Percentiles rank a stretch among this genome's conserved stretches.
Evolutionary conservation across 1,140 invertebrate species (phyloP).

Genomic region (Kradibia gibbosae): DNA sequence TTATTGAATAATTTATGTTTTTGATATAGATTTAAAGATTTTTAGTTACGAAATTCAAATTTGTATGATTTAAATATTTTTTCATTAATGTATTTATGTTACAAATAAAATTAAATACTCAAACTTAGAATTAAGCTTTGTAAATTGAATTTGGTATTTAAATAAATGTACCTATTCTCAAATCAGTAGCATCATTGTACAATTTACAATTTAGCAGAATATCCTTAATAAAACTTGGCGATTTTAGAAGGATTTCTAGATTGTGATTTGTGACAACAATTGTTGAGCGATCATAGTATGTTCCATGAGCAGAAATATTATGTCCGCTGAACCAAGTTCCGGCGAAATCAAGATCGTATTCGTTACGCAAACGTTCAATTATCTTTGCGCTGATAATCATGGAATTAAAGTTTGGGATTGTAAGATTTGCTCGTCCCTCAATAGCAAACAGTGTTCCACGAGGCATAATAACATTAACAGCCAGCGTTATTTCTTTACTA

Average conservation of each 20-base stretch:
- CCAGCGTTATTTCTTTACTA: conserved; percentile 76
- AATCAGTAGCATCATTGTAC: conserved; percentile 76
- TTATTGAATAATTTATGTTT: too few relatives aligned
- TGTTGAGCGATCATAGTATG: conserved; percentile 81
- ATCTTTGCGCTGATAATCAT: conserved; percentile 74
- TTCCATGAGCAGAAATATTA: conserved; percentile 78
- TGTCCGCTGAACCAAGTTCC: conserved; percentile 87
- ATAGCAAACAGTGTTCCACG: conserved; percentile 73
- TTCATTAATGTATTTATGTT: neutral
- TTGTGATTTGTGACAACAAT: conserved; percentile 76
- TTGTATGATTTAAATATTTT: too few relatives aligned
- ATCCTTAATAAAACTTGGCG: conserved; percentile 78
- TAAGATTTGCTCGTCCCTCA: conserved; percentile 76
- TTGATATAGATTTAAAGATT: neutral
- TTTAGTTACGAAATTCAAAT: too few relatives aligned
- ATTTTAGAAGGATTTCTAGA: conserved; percentile 80
- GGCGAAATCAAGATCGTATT: conserved; percentile 78
- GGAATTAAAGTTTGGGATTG: conserved; percentile 77
- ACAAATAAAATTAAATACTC: neutral
- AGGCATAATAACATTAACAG: conserved; percentile 73
- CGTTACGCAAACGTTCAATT: conserved; percentile 73
- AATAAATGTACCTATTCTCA: conserved; percentile 70
- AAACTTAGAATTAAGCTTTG: neutral
- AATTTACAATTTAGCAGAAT: conserved; percentile 76
- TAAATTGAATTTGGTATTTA: neutral